Evolutionary conservation across 2,113 vertebrate genomes (phyloP).

Genomic region (Nanorana parkeri): DNA sequence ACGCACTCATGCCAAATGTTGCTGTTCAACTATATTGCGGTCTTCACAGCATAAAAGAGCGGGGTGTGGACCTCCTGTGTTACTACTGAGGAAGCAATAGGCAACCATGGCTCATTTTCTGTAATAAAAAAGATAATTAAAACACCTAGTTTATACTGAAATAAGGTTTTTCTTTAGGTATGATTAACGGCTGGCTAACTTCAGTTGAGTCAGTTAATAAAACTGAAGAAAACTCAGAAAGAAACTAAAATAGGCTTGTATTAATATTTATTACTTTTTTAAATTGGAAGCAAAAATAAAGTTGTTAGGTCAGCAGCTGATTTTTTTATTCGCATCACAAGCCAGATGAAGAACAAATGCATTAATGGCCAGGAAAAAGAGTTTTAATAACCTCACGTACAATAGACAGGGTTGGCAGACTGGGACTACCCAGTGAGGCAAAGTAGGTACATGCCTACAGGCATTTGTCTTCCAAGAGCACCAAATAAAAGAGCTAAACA

Average conservation of each 20-base stretch:
- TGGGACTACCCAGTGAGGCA: background rate
- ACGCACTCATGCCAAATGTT: too few relatives aligned
- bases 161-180: background rate
- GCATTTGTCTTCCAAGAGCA: slow-evolving; percentile 8
- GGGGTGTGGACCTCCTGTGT: too few relatives aligned
- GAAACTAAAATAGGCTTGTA: slow-evolving; percentile 23
- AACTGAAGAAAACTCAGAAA: slow-evolving; percentile 31
- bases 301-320: slow-evolving; percentile 14
- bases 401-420: background rate
- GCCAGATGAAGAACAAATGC: background rate
- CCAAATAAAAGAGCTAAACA: background rate
- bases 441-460: background rate
- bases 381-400: background rate
- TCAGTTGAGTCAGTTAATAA: slow-evolving; percentile 18
- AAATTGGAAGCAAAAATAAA: slow-evolving; percentile 32
- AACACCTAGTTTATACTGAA: too few relatives aligned
- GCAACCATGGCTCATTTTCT: too few relatives aligned
- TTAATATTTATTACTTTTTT: slow-evolving; percentile 26
- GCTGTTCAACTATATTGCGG: too few relatives aligned
- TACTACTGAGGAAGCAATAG: too few relatives aligned
- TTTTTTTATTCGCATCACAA: background rate
- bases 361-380: slow-evolving; percentile 18
- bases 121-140: too few relatives aligned
- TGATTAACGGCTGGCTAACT: slow-evolving; percentile 12
- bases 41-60: too few relatives aligned